Conservation (phyloP, 1,140 invertebrate species). For the Bombus breviceps region DNA sequence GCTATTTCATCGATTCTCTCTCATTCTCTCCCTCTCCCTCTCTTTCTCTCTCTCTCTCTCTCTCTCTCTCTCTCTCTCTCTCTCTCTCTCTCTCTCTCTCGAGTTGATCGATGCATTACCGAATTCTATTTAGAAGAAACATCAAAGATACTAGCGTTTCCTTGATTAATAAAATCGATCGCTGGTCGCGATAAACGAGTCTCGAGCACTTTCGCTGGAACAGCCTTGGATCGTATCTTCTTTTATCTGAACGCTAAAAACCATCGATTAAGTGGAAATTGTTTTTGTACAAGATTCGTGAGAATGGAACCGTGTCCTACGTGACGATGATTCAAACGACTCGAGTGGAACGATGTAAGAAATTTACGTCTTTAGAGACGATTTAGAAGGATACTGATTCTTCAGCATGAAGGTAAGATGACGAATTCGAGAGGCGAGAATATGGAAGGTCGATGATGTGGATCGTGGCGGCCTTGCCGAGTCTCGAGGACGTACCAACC, state of each 20-base stretch:
- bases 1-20: constrained; percentile 1
- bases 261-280: not conserved
- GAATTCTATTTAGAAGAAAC: not conserved
- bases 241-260: not conserved
- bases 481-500: not conserved
- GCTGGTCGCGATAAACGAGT: not conserved
- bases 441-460: not conserved
- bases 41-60: not conserved
- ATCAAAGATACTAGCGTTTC: not conserved
- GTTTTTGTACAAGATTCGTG: not conserved
- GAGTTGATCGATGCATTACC: not conserved
- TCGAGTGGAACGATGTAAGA: too few relatives aligned
- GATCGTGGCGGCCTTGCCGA: not conserved
- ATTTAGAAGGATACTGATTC: not conserved
- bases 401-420: not conserved
- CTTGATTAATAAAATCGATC: not conserved
- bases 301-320: not conserved
- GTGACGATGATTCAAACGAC: not conserved
- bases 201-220: not conserved
- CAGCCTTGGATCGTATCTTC: not conserved
- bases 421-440: not conserved
- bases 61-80: not conserved
- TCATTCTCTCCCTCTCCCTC: not conserved
- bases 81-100: not conserved
- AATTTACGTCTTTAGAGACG: not conserved